Conservation (phyloP, 2,113 vertebrate species). For the Otis tarda region DNA sequence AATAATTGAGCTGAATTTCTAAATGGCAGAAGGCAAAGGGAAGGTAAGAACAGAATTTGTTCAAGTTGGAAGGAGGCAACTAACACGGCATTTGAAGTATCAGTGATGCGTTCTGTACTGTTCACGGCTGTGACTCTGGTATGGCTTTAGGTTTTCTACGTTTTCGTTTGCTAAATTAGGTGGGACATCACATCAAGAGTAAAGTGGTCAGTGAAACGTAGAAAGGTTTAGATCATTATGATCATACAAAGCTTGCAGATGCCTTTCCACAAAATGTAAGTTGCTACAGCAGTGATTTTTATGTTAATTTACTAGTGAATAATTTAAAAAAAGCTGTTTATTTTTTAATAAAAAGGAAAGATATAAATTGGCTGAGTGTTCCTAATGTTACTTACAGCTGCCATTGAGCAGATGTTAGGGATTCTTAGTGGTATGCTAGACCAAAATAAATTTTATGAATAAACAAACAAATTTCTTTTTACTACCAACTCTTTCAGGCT, state of each 20-base stretch:
- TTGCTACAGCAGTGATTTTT: slow-evolving; percentile 59
- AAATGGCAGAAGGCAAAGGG: background rate
- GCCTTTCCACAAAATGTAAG: background rate
- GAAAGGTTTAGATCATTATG: slow-evolving; percentile 41
- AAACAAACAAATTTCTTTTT: slow-evolving; percentile 57
- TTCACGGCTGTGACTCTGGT: slow-evolving; percentile 22
- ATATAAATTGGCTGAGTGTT: slow-evolving; percentile 58
- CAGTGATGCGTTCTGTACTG: slow-evolving; percentile 58
- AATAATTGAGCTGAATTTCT: background rate
- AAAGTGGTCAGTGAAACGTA: slow-evolving; percentile 36
- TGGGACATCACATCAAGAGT: slow-evolving; percentile 40
- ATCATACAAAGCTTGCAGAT: background rate
- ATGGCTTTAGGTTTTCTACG: background rate
- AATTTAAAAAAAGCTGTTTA: slow-evolving; percentile 78
- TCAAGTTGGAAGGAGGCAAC: slow-evolving; percentile 44
- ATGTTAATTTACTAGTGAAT: slow-evolving; percentile 77
- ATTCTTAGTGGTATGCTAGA: slow-evolving; percentile 43
- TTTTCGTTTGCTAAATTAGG: slow-evolving; percentile 63
- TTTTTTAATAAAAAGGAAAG: slow-evolving; percentile 79
- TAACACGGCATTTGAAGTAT: slow-evolving; percentile 17
- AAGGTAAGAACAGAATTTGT: background rate
- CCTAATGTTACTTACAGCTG: slow-evolving; percentile 59
- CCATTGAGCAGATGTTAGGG: slow-evolving; percentile 44
- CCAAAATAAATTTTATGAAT: slow-evolving; percentile 59
- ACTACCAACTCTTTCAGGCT: slow-evolving; percentile 28